A percentile compares a stretch with the other conserved stretches of the same genome.
Evolutionary conservation across 2,888 invertebrate species (phyloP).

Genomic region (Scelioninae gen. 1): DNA sequence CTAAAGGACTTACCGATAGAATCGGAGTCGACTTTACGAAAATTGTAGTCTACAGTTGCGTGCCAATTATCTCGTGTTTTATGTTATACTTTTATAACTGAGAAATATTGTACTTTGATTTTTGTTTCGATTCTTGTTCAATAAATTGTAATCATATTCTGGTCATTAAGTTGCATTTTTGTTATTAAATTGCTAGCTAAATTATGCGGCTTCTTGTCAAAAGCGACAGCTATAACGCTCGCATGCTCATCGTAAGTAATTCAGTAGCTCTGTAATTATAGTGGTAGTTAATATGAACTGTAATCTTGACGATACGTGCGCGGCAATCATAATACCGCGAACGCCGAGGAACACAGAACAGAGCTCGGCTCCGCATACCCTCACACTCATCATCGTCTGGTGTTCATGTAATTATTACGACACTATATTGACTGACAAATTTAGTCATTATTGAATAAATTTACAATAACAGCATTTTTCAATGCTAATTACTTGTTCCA

Average conservation of each 20-base stretch:
- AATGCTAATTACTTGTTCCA: not conserved
- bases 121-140: too few relatives aligned
- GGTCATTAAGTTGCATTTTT: constrained; percentile 26
- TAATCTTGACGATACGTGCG: constrained; percentile 56
- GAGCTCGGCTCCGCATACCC: constrained; percentile 36
- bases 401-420: constrained; percentile 21
- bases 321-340: constrained; percentile 44
- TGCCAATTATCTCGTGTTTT: constrained; percentile 78
- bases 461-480: constrained; percentile 34
- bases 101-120: constrained; percentile 9
- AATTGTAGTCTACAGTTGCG: constrained; percentile 77
- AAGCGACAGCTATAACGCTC: constrained; percentile 32
- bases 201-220: constrained; percentile 40
- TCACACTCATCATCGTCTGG: constrained; percentile 38
- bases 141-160: too few relatives aligned
- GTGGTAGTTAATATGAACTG: constrained; percentile 48
- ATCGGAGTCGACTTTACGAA: constrained; percentile 77
- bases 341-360: constrained; percentile 49
- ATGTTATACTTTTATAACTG: constrained; percentile 54
- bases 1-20: constrained; percentile 75
- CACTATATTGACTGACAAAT: constrained; percentile 19
- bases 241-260: constrained; percentile 69
- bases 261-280: constrained; percentile 66
- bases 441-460: constrained; percentile 44
- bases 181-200: constrained; percentile 11